phyloP scores from a whole-genome alignment of 2,888 invertebrate species.

The Hedychridium roseum region DNA sequence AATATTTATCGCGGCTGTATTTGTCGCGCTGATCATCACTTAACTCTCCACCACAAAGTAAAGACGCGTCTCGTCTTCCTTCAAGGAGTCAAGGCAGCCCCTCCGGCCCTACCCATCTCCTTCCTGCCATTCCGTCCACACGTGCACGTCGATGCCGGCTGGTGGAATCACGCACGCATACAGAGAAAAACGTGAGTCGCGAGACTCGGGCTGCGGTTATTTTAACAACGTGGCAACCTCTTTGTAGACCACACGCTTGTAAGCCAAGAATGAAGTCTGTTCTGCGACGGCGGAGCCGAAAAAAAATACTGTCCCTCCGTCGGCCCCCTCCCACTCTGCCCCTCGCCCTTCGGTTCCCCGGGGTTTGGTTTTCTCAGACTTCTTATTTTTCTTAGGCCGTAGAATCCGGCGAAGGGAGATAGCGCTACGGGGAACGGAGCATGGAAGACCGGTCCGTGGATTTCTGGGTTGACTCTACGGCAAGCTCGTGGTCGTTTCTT shows the following conservation, averaged over 20 bases:
- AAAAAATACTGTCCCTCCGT: conserved; percentile 12
- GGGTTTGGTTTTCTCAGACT: background rate
- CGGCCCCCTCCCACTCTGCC: background rate
- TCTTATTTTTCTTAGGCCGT: no score
- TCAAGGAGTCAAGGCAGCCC: no score
- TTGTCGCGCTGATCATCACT: conserved; percentile 20
- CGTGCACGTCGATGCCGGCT: conserved; percentile 5
- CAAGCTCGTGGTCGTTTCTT: background rate
- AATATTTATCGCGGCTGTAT: conserved; percentile 3
- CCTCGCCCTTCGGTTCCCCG: background rate
- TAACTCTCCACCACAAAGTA: conserved; percentile 24
- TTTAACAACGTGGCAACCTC: conserved; percentile 64
- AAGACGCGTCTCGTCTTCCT: conserved; percentile 28
- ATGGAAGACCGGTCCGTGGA: no score
- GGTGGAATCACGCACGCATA: background rate
- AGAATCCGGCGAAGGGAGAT: no score
- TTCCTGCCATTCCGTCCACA: conserved; percentile 13
- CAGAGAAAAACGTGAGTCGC: background rate
- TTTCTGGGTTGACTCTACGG: no score
- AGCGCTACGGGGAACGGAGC: no score
- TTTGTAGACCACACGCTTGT: conserved; percentile 64
- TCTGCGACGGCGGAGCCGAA: conserved; percentile 44
- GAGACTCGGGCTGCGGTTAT: conserved; percentile 54
- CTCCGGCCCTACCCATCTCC: conserved; percentile 6
- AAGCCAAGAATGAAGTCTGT: conserved; percentile 62